Evolutionary conservation across 2,113 vertebrate genomes (phyloP), one percentile per base, ranked within the genome.

Genomic region (Sturnus vulgaris): DNA sequence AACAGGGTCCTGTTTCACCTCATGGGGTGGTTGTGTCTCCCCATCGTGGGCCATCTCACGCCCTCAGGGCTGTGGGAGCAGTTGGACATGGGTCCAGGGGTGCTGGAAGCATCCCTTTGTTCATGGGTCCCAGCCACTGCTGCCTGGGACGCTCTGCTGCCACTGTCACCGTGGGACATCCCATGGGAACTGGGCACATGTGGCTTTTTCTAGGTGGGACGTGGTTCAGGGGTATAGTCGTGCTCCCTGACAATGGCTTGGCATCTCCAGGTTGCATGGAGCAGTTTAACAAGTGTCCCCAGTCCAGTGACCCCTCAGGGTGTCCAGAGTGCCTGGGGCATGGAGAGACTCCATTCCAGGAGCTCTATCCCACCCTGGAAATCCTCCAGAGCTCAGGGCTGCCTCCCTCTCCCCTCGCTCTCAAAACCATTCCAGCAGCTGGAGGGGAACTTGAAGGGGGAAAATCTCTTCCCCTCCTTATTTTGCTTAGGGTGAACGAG

Each of bases 161-260:
- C 44, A 9, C 49, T 3, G 4, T 42, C 82, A 14, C 28, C 20
- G 35, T 4, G 5, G 39, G 23, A 9, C n/a, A 35, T 24, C 63
- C 72, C 27, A 0, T 0, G 12, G 55, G 46, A 92, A 10, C 55
- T 0, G 1, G 21, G 18, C 13, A 19, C 14, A 0, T 0, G 2
- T 64, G 57, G 25, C 20, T 20, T 71, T 56, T 50, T 39, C 68
- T 53, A 19, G 23, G 23, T 35, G 46, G 59, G 73, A 61, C 3
- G 9, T 69, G 47, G 30, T n/a, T 92, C 16, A 12, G 56, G 56
- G 31, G 27, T 49, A 15, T 44, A 33, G 28, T 35, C 0, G 0
- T 53, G 24, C 40, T 71, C 30, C 16, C 30, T 60, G 69, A 2
- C 2, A 0, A 15, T 53, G 78, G 6, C 49, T 80, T 68, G 28